These are phyloP conservation scores for Anas bahamensis DNA, from an alignment of 2,797 vertebrate species.

Conservation along the genomic window DNA sequence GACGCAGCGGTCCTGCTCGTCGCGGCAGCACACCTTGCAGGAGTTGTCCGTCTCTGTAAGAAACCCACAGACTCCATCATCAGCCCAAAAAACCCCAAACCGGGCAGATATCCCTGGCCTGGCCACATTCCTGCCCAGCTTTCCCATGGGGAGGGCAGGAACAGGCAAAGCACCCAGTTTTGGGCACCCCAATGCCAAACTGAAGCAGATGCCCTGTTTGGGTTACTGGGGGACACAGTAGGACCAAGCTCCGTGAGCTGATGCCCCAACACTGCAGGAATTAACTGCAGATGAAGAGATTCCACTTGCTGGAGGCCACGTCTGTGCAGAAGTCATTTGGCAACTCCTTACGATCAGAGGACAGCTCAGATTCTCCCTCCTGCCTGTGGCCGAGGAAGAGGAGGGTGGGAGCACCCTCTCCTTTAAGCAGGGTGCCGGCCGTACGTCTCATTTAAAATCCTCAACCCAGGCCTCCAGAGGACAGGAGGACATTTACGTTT, in stretches of 20 bases:
- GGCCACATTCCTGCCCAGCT: not conserved
- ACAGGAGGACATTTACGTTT: not conserved
- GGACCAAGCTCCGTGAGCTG: not conserved
- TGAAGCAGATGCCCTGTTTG: not conserved
- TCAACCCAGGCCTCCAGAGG: not conserved
- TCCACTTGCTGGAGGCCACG: not conserved
- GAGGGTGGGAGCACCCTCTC: not conserved
- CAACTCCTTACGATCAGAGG: not conserved
- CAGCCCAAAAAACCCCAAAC: too few species aligned
- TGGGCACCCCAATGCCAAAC: accelerated
- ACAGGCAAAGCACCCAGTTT: accelerated
- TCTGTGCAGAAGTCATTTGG: not conserved
- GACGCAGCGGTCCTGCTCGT: slow-evolving; percentile 79
- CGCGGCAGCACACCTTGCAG: slow-evolving; percentile 95
- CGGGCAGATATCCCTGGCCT: not conserved
- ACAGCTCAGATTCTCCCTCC: not conserved
- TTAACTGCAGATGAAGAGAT: not conserved
- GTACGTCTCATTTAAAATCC: not conserved
- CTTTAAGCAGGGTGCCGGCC: not conserved
- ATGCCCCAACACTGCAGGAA: not conserved
- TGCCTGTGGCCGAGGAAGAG: not conserved
- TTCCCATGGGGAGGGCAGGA: not conserved
- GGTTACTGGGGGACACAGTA: too few species aligned
- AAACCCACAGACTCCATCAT: not conserved
- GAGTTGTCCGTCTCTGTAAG: slow-evolving; percentile 90